These are phyloP conservation scores for Indicator indicator DNA, from an alignment of 2,113 vertebrate genomes.

Conservation along the genomic window DNA sequence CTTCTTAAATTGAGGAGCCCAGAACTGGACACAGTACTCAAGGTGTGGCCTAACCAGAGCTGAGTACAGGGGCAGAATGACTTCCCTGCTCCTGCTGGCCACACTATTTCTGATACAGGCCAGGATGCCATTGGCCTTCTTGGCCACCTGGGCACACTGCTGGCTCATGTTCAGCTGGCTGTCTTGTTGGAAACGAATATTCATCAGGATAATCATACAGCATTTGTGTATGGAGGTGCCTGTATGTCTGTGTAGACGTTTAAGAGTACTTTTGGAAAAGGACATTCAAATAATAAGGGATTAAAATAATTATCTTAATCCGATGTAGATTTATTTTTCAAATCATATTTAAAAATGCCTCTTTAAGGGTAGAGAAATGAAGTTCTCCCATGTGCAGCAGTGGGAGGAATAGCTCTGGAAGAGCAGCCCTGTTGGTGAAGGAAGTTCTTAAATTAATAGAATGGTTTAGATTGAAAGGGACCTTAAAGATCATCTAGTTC, in stretches of 20 bases:
- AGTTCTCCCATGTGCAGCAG: fast-evolving
- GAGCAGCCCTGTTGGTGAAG: neutral
- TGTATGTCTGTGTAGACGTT: neutral
- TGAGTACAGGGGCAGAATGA: no score
- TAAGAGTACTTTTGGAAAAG: neutral
- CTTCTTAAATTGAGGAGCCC: no score
- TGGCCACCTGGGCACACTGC: no score
- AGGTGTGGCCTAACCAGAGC: no score
- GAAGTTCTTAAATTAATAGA: neutral
- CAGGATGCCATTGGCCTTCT: no score
- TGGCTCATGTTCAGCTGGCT: no score
- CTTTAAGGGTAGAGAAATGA: neutral
- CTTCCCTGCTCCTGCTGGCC: no score
- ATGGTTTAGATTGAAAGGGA: no score
- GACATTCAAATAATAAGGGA: neutral
- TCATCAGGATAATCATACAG: neutral
- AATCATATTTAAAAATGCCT: neutral
- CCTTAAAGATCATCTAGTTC: no score
- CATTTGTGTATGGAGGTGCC: neutral
- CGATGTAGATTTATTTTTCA: neutral
- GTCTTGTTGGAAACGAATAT: neutral
- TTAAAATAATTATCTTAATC: neutral
- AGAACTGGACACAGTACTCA: no score
- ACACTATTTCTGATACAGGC: no score
- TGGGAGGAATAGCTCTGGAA: neutral